Evolutionary conservation across 2,888 invertebrate species (phyloP), one percentile per base, ranked within the genome.

Genomic region (Drosophila quinaria): DNA sequence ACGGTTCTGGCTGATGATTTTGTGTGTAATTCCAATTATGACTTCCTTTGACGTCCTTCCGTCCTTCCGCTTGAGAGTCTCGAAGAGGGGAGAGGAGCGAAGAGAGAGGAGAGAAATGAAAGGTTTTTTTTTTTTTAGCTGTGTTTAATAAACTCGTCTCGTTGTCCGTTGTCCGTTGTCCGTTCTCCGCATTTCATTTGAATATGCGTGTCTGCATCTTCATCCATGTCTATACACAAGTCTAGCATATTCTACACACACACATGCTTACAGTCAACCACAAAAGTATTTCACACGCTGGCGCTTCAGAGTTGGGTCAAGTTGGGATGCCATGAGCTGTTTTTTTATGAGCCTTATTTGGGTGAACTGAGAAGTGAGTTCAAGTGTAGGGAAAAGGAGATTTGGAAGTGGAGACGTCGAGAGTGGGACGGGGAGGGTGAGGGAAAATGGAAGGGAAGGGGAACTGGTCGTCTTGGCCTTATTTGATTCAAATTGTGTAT

Each of bases 11-110:
- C 49, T 42, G 46, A 68, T 65, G 82, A 87, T 88, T 74, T 78
- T 86, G 78, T 86, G 86, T 75, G 80, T 86, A 88, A 84, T 86
- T 88, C 65, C 80, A 86, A 86, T 89, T 86, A 86, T 86, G 87
- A 89, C 80, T 80, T 86, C 75, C 80, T 76, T 68, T 54, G 63
- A 52, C 74, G 51, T 55, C 65, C 58, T 42, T 41, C 15, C n/a
- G 15, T 25, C 8, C 25, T 25, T 29, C 29, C 33, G 25, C 5
- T 47, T 17, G 9, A 2, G 15, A n/a, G 22, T 25, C 33, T n/a
- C 13, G 39, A 11, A 11, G 42, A 52, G 35, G 25, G 55, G 50
- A 22, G 46, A 15, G 4, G 10, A 11, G 8, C 19, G 41, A 22
- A 4, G 13, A 37, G 15, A 13, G 3, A 19, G 4, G 13, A 9